Conservation (phyloP, 2,113 vertebrate genomes). For the Phalacrocorax aristotelis region DNA sequence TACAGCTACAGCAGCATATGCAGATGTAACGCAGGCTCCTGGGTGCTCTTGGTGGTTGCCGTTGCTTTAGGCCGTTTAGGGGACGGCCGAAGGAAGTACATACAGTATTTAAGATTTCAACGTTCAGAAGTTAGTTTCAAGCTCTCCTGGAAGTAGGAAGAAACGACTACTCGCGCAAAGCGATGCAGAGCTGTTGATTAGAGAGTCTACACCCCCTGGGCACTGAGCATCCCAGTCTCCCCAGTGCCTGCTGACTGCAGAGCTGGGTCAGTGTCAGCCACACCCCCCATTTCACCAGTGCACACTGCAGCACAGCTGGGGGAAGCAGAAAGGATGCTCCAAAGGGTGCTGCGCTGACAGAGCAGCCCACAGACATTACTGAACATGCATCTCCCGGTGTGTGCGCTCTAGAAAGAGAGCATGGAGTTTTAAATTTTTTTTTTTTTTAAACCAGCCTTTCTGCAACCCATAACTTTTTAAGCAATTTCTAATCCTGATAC, state of each 20-base stretch:
- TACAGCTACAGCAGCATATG: not conserved
- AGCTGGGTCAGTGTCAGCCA: not conserved
- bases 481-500: not conserved
- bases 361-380: not conserved
- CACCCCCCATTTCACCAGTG: rapidly evolving
- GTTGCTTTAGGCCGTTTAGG: rapidly evolving
- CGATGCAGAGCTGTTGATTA: not conserved
- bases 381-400: not conserved
- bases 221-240: not conserved
- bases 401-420: not conserved
- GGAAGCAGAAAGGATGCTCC: not conserved
- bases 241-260: rapidly evolving
- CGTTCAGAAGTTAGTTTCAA: not conserved
- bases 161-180: not conserved
- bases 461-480: not conserved
- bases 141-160: not conserved
- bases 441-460: not conserved
- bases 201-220: not conserved
- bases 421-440: not conserved
- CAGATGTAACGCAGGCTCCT: not conserved
- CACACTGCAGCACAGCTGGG: not conserved
- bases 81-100: not conserved
- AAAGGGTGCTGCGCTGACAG: not conserved
- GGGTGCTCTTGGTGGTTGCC: not conserved
- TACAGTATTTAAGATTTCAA: not conserved